Base-by-base conservation (phyloP, 2,888 invertebrate species). In the Melanostoma scalare region DNA sequence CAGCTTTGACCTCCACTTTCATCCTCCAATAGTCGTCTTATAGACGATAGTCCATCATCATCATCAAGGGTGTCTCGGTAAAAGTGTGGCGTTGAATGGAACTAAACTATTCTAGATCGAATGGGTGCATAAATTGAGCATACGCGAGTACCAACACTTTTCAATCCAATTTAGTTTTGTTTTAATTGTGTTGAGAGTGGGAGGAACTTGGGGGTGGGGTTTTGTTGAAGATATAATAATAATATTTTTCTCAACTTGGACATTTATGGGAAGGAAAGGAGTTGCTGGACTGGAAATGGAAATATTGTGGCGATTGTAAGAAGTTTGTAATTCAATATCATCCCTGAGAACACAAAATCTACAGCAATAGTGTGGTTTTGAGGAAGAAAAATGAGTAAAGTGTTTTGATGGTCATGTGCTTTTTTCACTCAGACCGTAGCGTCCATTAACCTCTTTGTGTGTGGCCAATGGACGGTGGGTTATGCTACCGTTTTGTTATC, bases 281-380 rank as follows among this genome's bases (percentile, higher is more conserved):
- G 74, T 56, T 74, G 46, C 10, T 35, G 30, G 30, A 48, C 8
- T 58, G 46, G 44, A 10, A 10, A 38, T 3, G 40, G 56, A 31
- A 8, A 67, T 46, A 56, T 10, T 40, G 48, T 40, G 55, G 36
- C 48, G 50, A 50, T 55, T 69, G 55, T 69, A 65, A 71, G 67
- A 63, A 81, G 76, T 73, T 76, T 77, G 81, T 73, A 73, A 82
- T 68, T 77, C 63, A 73, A 82, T 82, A 82, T 78, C 65, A 10
- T 20, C 20, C 67, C 44, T 33, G 3, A 33, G 52, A 67, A 33
- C 50, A 36, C 9, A 38, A 42, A 58, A n/a, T 63, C 46, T 20
- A 20, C 2, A 48, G 40, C 60, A 46, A 20, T 20, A 20, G 20
- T 20, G 65, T n/a, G 69, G 44, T 58, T 73, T 68, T 42, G 44